Evolutionary conservation across 1,140 invertebrate genomes (phyloP).

Genomic region (Halyomorpha halys): DNA sequence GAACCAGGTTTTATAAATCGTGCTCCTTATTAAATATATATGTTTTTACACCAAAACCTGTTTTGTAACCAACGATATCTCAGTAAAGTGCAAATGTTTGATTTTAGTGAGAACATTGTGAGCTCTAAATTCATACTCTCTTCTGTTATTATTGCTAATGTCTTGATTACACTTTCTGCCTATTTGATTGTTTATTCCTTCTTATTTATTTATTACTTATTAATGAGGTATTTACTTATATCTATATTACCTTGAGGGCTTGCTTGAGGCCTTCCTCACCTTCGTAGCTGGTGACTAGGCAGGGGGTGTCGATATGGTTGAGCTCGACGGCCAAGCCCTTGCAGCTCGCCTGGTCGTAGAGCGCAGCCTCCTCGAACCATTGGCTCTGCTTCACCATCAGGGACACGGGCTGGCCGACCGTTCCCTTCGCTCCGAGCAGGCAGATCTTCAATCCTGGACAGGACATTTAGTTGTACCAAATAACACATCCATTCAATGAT

Average conservation of each 20-base stretch:
- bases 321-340: conserved; percentile 22
- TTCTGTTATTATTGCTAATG: too few species aligned
- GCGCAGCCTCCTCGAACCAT: conserved; percentile 19
- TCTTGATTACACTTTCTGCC: too few species aligned
- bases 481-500: too few species aligned
- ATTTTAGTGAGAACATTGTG: too few species aligned
- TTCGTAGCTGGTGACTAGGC: conserved; percentile 37
- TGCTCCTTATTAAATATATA: too few species aligned
- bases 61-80: too few species aligned
- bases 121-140: too few species aligned
- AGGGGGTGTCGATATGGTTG: conserved; percentile 20
- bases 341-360: conserved; percentile 14
- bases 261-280: not conserved
- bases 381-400: conserved; percentile 22
- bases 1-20: too few species aligned
- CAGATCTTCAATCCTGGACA: conserved; percentile 22
- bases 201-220: not conserved
- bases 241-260: conserved; percentile 20
- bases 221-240: too few species aligned
- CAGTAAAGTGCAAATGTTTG: too few species aligned
- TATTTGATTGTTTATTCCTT: not conserved
- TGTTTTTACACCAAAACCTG: too few species aligned
- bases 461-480: too few species aligned
- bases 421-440: conserved; percentile 22
- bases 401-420: conserved; percentile 15